Conservation (phyloP, 2,113 vertebrate genomes). For the Nerophis ophidion region DNA sequence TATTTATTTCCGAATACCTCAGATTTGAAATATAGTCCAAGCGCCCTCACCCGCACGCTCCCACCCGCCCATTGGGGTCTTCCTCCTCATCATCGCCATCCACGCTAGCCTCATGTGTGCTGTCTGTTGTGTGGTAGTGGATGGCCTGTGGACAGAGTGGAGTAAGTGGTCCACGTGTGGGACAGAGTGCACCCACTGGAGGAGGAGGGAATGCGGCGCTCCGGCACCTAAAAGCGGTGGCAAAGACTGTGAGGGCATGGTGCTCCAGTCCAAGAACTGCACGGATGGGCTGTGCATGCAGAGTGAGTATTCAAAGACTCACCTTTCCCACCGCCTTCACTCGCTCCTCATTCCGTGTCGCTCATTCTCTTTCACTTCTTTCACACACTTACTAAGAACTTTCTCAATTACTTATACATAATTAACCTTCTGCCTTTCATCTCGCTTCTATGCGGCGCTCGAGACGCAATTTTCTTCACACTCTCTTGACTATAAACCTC, state of each 20-base stretch:
- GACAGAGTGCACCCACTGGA: conserved; percentile 97
- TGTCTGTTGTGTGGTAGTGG: conserved; percentile 78
- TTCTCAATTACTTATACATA: conserved; percentile 13
- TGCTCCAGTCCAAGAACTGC: conserved; percentile 97
- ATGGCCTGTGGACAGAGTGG: conserved; percentile 95
- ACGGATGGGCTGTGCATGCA: conserved; percentile 98
- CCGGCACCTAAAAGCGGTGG: conserved; percentile 92
- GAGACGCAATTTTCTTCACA: neutral
- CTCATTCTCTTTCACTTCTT: conserved; percentile 34
- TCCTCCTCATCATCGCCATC: conserved; percentile 15
- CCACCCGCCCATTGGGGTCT: neutral
- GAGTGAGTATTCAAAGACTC: conserved; percentile 76
- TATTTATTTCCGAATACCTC: too few species aligned
- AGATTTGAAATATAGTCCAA: too few species aligned
- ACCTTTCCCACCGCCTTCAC: conserved; percentile 38
- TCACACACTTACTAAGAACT: conserved; percentile 13
- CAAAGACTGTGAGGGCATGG: conserved; percentile 93
- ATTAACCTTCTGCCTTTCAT: conserved; percentile 1
- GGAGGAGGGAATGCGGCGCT: conserved; percentile 85
- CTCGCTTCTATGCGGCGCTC: neutral
- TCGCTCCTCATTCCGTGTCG: conserved; percentile 49
- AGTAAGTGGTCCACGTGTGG: conserved; percentile 98
- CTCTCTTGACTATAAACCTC: too few species aligned
- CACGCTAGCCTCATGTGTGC: conserved; percentile 27
- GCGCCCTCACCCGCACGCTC: too few species aligned